Base-by-base conservation (phyloP, 2,113 vertebrate genomes). In the Psephotus haematonotus region DNA sequence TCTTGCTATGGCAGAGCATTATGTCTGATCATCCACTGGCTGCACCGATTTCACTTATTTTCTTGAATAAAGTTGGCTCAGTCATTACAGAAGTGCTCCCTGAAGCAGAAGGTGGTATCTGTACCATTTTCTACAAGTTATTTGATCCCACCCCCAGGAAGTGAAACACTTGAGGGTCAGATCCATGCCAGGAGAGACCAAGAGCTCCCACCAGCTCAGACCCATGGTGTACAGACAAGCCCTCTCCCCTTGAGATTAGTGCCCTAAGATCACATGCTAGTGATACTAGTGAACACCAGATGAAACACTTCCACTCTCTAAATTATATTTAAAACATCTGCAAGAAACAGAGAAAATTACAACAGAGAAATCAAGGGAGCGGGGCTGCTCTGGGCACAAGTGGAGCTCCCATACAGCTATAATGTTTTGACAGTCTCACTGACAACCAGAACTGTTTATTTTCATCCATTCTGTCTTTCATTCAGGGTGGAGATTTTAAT, bases 141-240 rank as follows among this genome's bases (percentile, higher is more conserved):
- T 7, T 47, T 3, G 0, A 9, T 27, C 3, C 1, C 2, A 11
- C 3, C 13, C 57, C 53, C 0, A 0, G 22, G 8, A 52, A 67
- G 7, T 3, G 8, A 86, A 90, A 53, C 3, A 29, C 78, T 6
- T 18, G 57, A 60, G 27, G 27, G 52, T 20, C 13, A 19, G 10
- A 22, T 41, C 67, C 10, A 1, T 3, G 22, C 14, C 76, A 76
- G 22, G 22, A 86, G 10, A 25, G 28, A 41, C 41, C 1, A 0
- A 22, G 28, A 50, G 35, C 39, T 77, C 63, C 53, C 57, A 65
- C 12, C 53, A 55, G 25, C 35, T 37, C 88, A 23, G 1, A 2
- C 22, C 16, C 59, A 29, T 0, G 1, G 1, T 23, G 5, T 8
- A 28, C 39, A 53, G 29, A 35, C 31, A 27, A 86, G 10, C 44